Conservation (phyloP, 1,140 invertebrate genomes). For the Hyphantria cunea region DNA sequence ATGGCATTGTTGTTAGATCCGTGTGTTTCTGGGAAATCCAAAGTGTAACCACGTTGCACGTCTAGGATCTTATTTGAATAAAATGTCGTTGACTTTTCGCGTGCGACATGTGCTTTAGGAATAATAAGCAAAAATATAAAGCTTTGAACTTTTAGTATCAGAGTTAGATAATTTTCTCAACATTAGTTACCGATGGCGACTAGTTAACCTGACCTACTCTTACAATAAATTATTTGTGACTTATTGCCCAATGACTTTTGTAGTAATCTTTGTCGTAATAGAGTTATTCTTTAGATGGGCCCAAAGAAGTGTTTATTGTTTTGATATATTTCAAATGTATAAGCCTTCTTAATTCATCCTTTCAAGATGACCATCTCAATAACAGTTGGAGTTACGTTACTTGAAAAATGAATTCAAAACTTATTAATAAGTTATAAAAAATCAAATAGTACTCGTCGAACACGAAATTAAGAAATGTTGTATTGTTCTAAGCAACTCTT, state of each 20-base stretch:
- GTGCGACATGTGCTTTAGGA: conserved; percentile 18
- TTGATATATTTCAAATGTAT: too few relatives aligned
- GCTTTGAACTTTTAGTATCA: too few relatives aligned
- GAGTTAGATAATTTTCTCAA: too few relatives aligned
- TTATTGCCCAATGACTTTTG: conserved; percentile 41
- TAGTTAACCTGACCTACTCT: conserved; percentile 37
- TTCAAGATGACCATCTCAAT: too few relatives aligned
- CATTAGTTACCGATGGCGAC: too few relatives aligned
- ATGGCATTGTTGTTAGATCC: conserved; percentile 37
- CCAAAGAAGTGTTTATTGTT: too few relatives aligned
- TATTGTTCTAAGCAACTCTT: conserved; percentile 5
- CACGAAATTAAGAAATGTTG: too few relatives aligned
- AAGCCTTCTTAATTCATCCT: too few relatives aligned
- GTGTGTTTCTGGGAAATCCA: conserved; percentile 43
- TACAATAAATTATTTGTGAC: conserved; percentile 33
- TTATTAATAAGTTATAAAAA: too few relatives aligned
- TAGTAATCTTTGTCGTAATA: conserved; percentile 39
- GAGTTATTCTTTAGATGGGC: neutral
- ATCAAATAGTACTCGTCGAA: too few relatives aligned
- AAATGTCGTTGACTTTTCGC: conserved; percentile 29
- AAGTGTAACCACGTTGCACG: conserved; percentile 5
- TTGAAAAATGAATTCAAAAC: too few relatives aligned
- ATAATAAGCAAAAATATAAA: conserved; percentile 11
- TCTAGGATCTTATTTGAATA: conserved; percentile 29
- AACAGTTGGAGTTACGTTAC: too few relatives aligned